Evolutionary conservation across 2,113 vertebrate genomes (phyloP), one percentile per base, ranked within the genome.

Genomic region (Arothron firmamentum): DNA sequence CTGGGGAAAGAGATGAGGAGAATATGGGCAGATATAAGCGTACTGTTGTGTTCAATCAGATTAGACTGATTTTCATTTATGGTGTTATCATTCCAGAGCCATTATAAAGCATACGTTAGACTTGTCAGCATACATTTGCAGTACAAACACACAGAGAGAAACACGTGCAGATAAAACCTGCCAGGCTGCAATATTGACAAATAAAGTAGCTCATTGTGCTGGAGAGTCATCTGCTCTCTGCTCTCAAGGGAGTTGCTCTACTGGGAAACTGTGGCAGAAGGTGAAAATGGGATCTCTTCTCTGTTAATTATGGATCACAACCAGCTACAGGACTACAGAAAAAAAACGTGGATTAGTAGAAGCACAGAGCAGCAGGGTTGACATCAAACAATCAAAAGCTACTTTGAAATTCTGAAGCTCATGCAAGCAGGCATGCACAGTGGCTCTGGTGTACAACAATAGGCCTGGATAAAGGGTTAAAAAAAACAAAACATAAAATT

Each of bases 391-490:
- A 83, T 85, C 74, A 84, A 58, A 77, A 76, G 49, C 54, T 61
- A 84, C 87, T 88, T 88, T 89, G 88, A 89, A 88, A 88, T 87
- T 88, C 76, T 82, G 86, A 88, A 85, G 51, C 56, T 57, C 59
- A 75, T 72, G 70, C 61, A 21, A 60, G 23, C 46, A 87, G 5
- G 72, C 80, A 54, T 52, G 53, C 74, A 70, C 34, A 56, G 75
- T 48, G 67, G 74, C 59, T 84, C 66, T 62, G 77, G 56, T 72
- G 75, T 75, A 31, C 56, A 42, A 59, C 72, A 79, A 83, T 66
- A 83, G 82, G 79, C 77, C 70, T 80, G 65, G 31, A 45, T 45
- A 45, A 45, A 5, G 13, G 43, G 2, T 16, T 3, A 17, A 17
- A 45, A 15, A 15, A 45, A 16, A 43, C 2, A 2, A 28, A 7